A percentile compares a stretch with the other conserved stretches of the same genome.
These are phyloP conservation scores for Eulithis testata DNA, from an alignment of 2,888 invertebrate species.

Conservation along the genomic window DNA sequence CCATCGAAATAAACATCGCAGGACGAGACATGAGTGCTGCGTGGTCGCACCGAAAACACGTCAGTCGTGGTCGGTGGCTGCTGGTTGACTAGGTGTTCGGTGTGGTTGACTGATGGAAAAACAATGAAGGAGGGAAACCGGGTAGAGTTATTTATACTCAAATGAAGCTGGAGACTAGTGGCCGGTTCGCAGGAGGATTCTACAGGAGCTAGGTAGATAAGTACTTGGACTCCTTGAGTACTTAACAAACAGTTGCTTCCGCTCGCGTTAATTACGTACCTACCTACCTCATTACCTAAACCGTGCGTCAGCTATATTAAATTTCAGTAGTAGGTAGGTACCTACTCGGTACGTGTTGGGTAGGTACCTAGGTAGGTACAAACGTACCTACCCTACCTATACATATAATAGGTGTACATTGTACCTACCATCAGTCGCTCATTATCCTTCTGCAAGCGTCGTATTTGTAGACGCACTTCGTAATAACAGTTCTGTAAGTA, in stretches of 20 bases:
- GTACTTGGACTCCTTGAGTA: constrained; percentile 1
- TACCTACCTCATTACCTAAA: no score
- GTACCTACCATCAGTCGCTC: background rate
- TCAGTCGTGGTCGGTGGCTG: constrained; percentile 5
- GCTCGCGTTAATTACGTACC: background rate
- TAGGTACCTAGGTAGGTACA: no score
- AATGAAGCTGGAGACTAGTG: constrained; percentile 1
- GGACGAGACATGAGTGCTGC: constrained; percentile 68
- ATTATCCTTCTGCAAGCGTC: constrained; percentile 39
- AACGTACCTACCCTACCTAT: no score
- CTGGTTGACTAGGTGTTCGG: no score
- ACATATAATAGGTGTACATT: background rate
- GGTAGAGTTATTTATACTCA: constrained; percentile 3
- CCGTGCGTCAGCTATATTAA: no score
- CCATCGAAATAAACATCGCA: constrained; percentile 33
- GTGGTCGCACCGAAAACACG: background rate
- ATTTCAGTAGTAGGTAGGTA: background rate
- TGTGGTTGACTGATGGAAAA: constrained; percentile 23
- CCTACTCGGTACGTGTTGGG: background rate
- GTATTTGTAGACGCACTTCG: constrained; percentile 54
- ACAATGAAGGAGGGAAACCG: constrained; percentile 17
- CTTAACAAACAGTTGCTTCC: background rate
- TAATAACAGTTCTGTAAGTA: constrained; percentile 59
- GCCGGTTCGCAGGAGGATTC: constrained; percentile 1
- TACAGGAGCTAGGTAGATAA: background rate